These are phyloP conservation scores for Spea hammondii DNA, from an alignment of 2,797 vertebrate genomes.

Conservation along the genomic window DNA sequence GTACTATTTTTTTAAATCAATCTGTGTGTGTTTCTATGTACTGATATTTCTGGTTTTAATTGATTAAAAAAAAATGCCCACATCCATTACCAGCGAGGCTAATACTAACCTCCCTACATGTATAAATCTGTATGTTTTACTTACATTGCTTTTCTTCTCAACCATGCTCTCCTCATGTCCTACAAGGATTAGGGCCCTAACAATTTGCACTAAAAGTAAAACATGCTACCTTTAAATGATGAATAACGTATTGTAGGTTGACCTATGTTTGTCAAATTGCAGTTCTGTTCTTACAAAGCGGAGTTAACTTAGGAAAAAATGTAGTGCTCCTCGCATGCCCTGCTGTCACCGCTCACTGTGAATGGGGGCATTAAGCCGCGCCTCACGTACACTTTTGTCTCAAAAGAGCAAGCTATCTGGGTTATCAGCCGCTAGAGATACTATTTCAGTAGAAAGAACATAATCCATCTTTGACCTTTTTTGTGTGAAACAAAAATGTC, in stretches of 20 bases:
- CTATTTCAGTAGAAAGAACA: conserved; percentile 62
- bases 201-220: conserved; percentile 11
- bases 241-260: conserved; percentile 40
- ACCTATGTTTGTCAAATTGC: conserved; percentile 59
- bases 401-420: conserved; percentile 64
- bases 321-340: conserved; percentile 7
- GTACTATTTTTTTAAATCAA: too few relatives aligned
- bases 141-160: too few relatives aligned
- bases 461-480: conserved; percentile 63
- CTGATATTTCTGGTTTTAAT: too few relatives aligned
- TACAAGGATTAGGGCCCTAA: too few relatives aligned
- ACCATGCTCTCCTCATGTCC: too few relatives aligned
- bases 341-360: conserved; percentile 56
- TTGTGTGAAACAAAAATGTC: conserved; percentile 29
- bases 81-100: too few relatives aligned
- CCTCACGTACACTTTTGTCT: conserved; percentile 56
- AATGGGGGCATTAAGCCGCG: conserved; percentile 64
- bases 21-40: too few relatives aligned
- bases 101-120: too few relatives aligned
- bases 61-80: too few relatives aligned
- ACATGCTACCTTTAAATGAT: conserved; percentile 24
- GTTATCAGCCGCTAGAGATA: conserved; percentile 62
- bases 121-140: too few relatives aligned
- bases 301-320: conserved; percentile 53
- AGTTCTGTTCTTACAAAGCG: conserved; percentile 52